These are phyloP conservation scores for Epizoanthus illoricatus DNA, from an alignment of 92 coral and sea anemone species.

Conservation along the genomic window DNA sequence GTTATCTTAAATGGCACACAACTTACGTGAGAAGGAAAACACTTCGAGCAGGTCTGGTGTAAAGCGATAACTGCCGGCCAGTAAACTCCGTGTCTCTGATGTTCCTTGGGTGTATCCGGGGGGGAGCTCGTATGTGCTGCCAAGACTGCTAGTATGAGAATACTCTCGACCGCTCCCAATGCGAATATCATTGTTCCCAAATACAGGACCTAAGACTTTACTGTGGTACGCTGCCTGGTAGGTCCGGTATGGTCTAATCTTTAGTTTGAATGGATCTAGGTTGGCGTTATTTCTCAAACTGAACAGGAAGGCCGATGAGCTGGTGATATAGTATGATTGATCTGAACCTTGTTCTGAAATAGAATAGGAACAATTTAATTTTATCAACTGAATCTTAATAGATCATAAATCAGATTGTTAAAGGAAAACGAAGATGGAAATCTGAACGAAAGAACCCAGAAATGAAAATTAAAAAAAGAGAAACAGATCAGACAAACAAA, in stretches of 20 bases:
- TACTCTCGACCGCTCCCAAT: neutral
- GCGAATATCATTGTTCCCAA: neutral
- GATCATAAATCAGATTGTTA: too few relatives aligned
- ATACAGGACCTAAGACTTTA: neutral
- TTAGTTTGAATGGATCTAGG: slow-evolving; percentile 24
- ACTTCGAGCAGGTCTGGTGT: slow-evolving; percentile 27
- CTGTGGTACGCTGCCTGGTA: neutral
- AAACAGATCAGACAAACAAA: too few relatives aligned
- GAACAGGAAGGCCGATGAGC: slow-evolving; percentile 19
- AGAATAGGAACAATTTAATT: neutral
- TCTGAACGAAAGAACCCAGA: too few relatives aligned
- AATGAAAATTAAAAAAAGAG: too few relatives aligned
- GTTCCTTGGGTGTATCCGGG: slow-evolving; percentile 1
- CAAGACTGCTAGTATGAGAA: slow-evolving; percentile 9
- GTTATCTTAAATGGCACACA: neutral
- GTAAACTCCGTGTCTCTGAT: neutral
- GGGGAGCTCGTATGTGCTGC: slow-evolving; percentile 13
- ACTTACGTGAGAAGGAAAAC: slow-evolving; percentile 1
- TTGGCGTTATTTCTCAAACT: slow-evolving; percentile 22
- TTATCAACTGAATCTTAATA: too few relatives aligned
- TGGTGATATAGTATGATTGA: neutral
- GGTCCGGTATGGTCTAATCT: slow-evolving; percentile 8
- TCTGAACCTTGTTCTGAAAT: neutral
- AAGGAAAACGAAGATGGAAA: too few relatives aligned
- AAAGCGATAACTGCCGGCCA: slow-evolving; percentile 1